Conservation (phyloP, 2,113 vertebrate species). For the Scomber colias region DNA sequence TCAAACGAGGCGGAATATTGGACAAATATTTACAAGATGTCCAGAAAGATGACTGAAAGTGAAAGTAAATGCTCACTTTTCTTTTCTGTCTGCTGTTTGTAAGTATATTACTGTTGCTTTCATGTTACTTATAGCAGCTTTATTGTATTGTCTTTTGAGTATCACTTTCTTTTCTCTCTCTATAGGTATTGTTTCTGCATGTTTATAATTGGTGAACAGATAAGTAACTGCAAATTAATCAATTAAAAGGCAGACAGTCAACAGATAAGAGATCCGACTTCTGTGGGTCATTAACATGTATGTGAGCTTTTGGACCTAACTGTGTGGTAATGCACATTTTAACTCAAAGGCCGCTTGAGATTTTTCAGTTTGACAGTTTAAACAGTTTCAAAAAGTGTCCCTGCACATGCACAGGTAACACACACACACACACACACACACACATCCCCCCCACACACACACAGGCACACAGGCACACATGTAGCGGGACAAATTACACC, state of each 20-base stretch:
- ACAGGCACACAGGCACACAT: constrained; percentile 19
- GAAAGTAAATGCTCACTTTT: too few species aligned
- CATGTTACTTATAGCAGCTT: too few species aligned
- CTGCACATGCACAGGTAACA: background rate
- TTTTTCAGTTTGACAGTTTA: background rate
- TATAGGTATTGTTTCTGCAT: too few species aligned
- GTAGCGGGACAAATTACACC: constrained; percentile 14
- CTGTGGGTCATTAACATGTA: constrained; percentile 6
- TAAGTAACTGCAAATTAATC: background rate
- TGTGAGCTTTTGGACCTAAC: background rate
- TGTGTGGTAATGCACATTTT: background rate
- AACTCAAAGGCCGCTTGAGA: background rate
- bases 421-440: constrained; percentile 14
- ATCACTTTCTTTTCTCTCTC: too few species aligned
- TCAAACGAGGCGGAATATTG: too few species aligned
- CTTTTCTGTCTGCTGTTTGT: too few species aligned
- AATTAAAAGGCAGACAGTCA: constrained; percentile 1
- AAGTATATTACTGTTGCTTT: too few species aligned
- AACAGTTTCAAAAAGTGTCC: background rate
- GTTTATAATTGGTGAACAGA: too few species aligned
- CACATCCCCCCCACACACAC: constrained; percentile 18
- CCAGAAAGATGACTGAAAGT: too few species aligned
- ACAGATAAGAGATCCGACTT: background rate
- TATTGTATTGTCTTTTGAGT: too few species aligned
- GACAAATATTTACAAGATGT: too few species aligned